phyloP scores from a whole-genome alignment of 1,140 invertebrate genomes.

The Camponotus vicinus region DNA sequence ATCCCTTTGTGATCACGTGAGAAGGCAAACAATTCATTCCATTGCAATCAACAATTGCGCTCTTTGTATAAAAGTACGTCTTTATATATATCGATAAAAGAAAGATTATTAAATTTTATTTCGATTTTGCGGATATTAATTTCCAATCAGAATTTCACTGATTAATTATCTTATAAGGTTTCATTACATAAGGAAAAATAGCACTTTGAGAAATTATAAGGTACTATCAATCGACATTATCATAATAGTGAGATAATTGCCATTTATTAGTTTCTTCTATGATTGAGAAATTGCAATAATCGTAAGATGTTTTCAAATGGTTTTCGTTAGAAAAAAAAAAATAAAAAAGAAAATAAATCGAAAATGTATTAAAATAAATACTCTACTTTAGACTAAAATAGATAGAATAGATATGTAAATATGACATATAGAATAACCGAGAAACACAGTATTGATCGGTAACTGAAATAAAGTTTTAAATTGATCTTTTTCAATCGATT shows the following conservation, averaged over 20 bases:
- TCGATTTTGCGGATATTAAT: neutral
- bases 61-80: no score
- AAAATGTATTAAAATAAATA: neutral
- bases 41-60: neutral
- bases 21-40: slow-evolving; percentile 2
- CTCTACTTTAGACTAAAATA: neutral
- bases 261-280: neutral
- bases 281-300: neutral
- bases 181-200: neutral
- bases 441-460: neutral
- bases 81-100: neutral
- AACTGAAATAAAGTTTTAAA: neutral
- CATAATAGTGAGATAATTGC: neutral
- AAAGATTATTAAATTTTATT: neutral
- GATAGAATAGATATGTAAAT: no score
- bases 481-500: neutral
- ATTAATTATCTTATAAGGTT: neutral
- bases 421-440: neutral
- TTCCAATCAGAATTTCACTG: neutral
- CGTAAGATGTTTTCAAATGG: neutral
- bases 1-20: neutral
- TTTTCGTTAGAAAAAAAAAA: neutral
- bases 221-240: neutral
- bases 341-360: neutral
- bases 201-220: neutral